Evolutionary conservation across 2,113 vertebrate genomes (phyloP).

Genomic region (Thalassarche chlororhynchos): DNA sequence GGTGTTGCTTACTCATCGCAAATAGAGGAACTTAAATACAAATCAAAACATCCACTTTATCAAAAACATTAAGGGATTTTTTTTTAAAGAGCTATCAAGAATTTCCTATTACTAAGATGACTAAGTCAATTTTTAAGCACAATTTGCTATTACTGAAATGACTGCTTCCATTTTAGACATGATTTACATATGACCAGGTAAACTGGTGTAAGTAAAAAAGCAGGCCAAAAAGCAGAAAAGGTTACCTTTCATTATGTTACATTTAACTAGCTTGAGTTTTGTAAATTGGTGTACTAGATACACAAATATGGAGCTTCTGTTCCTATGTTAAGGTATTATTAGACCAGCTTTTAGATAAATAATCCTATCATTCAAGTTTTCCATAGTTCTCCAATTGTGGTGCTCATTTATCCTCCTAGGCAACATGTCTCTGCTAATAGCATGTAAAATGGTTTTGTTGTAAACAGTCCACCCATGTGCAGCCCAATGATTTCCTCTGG

Average conservation of each 20-base stretch:
- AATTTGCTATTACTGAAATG: background rate
- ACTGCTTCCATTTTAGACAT: background rate
- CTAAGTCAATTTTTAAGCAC: background rate
- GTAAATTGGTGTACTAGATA: background rate
- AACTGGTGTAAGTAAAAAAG: background rate
- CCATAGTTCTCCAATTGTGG: background rate
- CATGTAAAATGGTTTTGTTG: fast-evolving
- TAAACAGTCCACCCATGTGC: background rate
- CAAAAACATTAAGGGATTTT: background rate
- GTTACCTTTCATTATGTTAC: background rate
- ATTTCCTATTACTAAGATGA: background rate
- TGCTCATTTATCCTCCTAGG: background rate
- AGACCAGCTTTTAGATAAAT: background rate
- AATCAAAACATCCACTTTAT: background rate
- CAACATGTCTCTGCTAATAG: fast-evolving
- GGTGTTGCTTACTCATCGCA: background rate
- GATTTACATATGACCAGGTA: background rate
- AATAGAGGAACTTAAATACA: background rate
- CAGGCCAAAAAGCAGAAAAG: background rate
- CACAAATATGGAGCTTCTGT: fast-evolving
- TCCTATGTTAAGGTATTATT: background rate
- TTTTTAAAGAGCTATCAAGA: background rate
- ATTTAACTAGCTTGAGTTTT: background rate
- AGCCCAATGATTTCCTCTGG: background rate
- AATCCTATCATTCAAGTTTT: background rate